A percentile compares a stretch with the other conserved stretches of the same genome.
Evolutionary conservation across 2,797 vertebrate species (phyloP).

Genomic region (Clarias fuscus): DNA sequence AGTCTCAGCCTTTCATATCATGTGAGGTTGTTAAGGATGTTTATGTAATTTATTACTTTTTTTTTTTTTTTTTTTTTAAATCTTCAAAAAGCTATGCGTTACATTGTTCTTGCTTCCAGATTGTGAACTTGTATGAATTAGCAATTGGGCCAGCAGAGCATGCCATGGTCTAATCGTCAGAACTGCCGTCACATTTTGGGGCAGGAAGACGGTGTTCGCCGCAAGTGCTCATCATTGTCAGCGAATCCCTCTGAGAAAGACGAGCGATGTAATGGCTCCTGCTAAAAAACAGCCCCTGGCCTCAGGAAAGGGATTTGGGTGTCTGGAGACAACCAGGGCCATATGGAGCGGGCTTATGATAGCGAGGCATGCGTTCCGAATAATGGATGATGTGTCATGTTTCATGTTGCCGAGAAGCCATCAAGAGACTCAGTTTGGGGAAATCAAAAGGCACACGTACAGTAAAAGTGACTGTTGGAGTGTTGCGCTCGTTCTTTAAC

Average conservation of each 20-base stretch:
- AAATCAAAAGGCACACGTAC: slow-evolving; percentile 77
- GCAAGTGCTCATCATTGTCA: slow-evolving; percentile 75
- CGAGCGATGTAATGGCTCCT: slow-evolving; percentile 73
- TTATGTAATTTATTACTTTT: too few relatives aligned
- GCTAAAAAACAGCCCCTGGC: slow-evolving; percentile 80
- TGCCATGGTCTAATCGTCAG: slow-evolving; percentile 66
- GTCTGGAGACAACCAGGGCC: slow-evolving; percentile 81
- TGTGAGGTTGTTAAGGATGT: not conserved
- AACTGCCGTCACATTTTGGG: slow-evolving; percentile 69
- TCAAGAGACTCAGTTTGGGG: slow-evolving; percentile 80
- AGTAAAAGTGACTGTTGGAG: slow-evolving; percentile 73
- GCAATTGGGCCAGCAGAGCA: slow-evolving; percentile 72
- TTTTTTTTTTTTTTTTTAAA: too few relatives aligned
- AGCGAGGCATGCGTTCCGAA: slow-evolving; percentile 79
- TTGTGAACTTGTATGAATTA: slow-evolving; percentile 80
- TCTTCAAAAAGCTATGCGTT: slow-evolving; percentile 23
- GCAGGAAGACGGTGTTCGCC: slow-evolving; percentile 65
- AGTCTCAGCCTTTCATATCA: not conserved
- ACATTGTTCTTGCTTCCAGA: slow-evolving; percentile 65
- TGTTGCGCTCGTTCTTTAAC: slow-evolving; percentile 66
- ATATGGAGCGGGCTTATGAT: slow-evolving; percentile 80
- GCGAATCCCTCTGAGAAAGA: slow-evolving; percentile 76
- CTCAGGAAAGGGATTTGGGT: slow-evolving; percentile 80
- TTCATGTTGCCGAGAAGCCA: slow-evolving; percentile 79
- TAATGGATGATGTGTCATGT: slow-evolving; percentile 87